phyloP scores from a whole-genome alignment of 1,140 invertebrate genomes.

The Camponotus vicinus region DNA sequence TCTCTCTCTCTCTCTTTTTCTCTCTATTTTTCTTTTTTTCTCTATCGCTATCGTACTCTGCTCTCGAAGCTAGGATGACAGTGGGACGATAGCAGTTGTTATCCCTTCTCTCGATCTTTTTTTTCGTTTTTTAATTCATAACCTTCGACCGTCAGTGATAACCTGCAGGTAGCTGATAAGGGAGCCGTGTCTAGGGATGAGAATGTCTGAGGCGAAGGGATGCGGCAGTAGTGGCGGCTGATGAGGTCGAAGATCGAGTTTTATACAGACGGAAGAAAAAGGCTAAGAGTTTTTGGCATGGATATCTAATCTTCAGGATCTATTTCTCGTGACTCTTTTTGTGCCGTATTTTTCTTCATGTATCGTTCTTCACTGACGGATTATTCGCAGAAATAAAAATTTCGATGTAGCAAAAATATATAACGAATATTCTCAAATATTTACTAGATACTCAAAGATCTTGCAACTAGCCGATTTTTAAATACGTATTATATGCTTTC shows the following conservation, averaged over 20 bases:
- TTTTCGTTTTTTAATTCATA: constrained; percentile 73
- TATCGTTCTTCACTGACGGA: neutral
- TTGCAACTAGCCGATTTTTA: neutral
- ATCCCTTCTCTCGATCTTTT: constrained; percentile 34
- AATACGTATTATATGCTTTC: neutral
- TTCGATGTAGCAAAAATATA: neutral
- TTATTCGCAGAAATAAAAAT: neutral
- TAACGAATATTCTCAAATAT: neutral
- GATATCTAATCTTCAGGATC: constrained; percentile 48
- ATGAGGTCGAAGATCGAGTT: constrained; percentile 65
- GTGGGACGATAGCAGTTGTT: constrained; percentile 53
- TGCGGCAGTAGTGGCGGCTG: constrained; percentile 1
- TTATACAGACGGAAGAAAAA: constrained; percentile 44
- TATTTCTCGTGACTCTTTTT: constrained; percentile 22
- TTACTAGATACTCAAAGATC: neutral
- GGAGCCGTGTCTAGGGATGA: constrained; percentile 25
- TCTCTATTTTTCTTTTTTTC: constrained; percentile 8
- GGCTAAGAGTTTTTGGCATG: constrained; percentile 46
- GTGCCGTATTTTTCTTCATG: neutral
- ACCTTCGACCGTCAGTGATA: constrained; percentile 67
- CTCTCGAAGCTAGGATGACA: constrained; percentile 60
- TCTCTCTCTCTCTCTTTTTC: neutral
- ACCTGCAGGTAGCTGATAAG: constrained; percentile 70
- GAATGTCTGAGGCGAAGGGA: neutral
- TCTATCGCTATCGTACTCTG: constrained; percentile 16